Conservation (phyloP, 2,113 vertebrate genomes). For the Dromaius novaehollandiae region DNA sequence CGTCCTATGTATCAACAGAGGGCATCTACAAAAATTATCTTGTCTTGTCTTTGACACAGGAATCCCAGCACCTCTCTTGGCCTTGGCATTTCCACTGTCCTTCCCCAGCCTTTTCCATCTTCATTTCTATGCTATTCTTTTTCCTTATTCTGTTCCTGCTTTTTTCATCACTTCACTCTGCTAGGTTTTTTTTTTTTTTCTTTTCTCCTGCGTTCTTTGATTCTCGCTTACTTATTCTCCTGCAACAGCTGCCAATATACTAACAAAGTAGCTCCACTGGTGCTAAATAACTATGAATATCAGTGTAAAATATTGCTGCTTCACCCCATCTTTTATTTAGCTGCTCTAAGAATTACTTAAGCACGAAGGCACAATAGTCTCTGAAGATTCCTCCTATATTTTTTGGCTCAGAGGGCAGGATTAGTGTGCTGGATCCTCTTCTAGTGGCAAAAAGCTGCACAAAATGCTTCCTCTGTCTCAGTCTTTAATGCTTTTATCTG, state of each 20-base stretch:
- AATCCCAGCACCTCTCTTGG: too few species aligned
- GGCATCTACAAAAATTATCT: neutral
- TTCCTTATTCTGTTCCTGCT: too few species aligned
- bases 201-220: neutral
- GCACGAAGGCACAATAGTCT: slow-evolving; percentile 20
- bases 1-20: neutral
- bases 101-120: neutral
- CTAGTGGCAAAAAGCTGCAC: neutral
- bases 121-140: neutral
- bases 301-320: slow-evolving; percentile 17
- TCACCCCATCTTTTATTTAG: slow-evolving; percentile 50
- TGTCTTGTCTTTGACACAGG: neutral
- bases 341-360: slow-evolving; percentile 3
- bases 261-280: slow-evolving; percentile 5
- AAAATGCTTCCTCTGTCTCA: neutral
- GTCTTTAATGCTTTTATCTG: neutral
- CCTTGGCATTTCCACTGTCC: neutral
- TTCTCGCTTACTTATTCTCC: slow-evolving; percentile 21
- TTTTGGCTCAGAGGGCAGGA: neutral
- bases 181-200: neutral
- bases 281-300: slow-evolving; percentile 38
- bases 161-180: neutral
- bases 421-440: neutral
- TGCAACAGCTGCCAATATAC: neutral
- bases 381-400: slow-evolving; percentile 6